These are phyloP conservation scores for Anastrepha obliqua DNA, from an alignment of 1,140 invertebrate species.

Conservation along the genomic window DNA sequence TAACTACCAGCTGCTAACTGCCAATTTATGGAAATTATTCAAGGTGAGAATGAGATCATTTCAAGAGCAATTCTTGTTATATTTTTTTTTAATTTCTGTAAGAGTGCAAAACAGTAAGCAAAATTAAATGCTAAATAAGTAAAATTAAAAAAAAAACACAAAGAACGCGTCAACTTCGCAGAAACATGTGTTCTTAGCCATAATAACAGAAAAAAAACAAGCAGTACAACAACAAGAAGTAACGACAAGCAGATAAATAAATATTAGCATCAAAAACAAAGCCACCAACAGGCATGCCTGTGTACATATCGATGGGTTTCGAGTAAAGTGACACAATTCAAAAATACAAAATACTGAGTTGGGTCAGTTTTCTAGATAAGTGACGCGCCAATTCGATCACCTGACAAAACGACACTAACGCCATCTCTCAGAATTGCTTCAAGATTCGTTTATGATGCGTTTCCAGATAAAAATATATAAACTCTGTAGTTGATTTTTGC, in stretches of 20 bases:
- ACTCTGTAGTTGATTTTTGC: too few species aligned
- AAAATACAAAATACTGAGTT: too few species aligned
- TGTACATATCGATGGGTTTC: not conserved
- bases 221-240: not conserved
- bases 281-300: not conserved
- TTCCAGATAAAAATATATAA: too few species aligned
- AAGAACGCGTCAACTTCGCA: not conserved
- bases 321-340: too few species aligned
- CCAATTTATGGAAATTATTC: not conserved
- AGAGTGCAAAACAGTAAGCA: not conserved
- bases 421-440: too few species aligned
- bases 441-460: too few species aligned
- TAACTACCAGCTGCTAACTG: not conserved
- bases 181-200: not conserved
- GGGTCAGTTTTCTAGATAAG: too few species aligned
- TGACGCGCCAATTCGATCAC: too few species aligned
- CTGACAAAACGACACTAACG: too few species aligned
- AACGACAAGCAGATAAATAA: not conserved
- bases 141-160: not conserved
- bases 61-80: constrained; percentile 8
- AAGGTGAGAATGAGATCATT: constrained; percentile 48
- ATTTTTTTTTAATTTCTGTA: not conserved
- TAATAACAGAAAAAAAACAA: not conserved
- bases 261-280: not conserved
- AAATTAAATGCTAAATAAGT: not conserved